Evolutionary conservation across 1,140 invertebrate species (phyloP), one percentile per base, ranked within the genome.

Genomic region (Listronotus bonariensis): DNA sequence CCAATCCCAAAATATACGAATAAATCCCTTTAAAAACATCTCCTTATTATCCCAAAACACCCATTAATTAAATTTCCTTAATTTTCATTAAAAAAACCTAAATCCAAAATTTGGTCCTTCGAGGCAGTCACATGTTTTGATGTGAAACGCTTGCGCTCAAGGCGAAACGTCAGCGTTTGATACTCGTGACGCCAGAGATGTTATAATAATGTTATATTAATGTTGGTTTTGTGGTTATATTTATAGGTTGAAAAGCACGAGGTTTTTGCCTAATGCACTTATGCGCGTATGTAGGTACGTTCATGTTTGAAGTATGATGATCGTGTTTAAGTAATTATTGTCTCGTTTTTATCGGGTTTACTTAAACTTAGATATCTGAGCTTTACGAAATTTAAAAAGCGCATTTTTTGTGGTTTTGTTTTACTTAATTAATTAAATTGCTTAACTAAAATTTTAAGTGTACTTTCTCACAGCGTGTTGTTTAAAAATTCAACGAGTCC

Each of bases 211-310:
- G 31, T 48, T 56, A 56, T 42, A 63, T 54, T 46, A 63, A 46
- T 56, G 34, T 32, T 18, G 34, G 14, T 32, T 18, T 51, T 34
- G 32, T 34, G 32, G 32, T 6, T 9, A 9, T 57, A 65, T 65
- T 65, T 65, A 57, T 65, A 65, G 62, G 62, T 48, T 41, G 45
- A 36, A 57, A 51, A 65, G 54, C 62, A 65, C 62, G 62, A 65
- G 62, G 62, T 51, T 49, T 65, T 3, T 41, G 60, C 15, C 5
- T 6, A 34, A 34, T 65, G 57, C 57, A 59, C 15, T 51, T 40
- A 42, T 32, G 60, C 42, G 2, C 15, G 6, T 17, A 17, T 14
- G n/a, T 14, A 14, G 15, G 9, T 46, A 17, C 46, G 36, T 42
- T 46, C 4, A 11, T 3, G 10, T 26, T 11, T 48, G 18, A 18